phyloP scores from a whole-genome alignment of 1,140 invertebrate genomes.

The Dendrolimus kikuchii region DNA sequence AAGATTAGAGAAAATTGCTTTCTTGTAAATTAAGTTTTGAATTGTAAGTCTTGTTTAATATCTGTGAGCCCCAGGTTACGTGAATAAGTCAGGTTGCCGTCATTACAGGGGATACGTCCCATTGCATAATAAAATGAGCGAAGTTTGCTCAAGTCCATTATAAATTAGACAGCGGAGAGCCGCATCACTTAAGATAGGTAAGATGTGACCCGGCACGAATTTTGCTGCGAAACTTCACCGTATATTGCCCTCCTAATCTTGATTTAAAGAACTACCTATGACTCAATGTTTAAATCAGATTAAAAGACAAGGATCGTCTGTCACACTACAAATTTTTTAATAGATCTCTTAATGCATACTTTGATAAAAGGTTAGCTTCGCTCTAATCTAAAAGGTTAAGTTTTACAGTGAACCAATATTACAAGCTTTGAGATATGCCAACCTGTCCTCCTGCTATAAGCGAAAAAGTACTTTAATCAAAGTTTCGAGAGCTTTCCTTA shows the following conservation, averaged over 20 bases:
- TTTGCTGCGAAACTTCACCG: conserved; percentile 55
- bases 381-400: too few relatives aligned
- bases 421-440: conserved; percentile 4
- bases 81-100: conserved; percentile 53
- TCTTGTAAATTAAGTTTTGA: conserved; percentile 32
- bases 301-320: conserved; percentile 49
- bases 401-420: not conserved
- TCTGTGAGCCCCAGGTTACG: conserved; percentile 42
- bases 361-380: too few relatives aligned
- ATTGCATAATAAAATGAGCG: conserved; percentile 70
- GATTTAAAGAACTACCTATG: conserved; percentile 68
- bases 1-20: conserved; percentile 20
- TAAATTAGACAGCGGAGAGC: conserved; percentile 70
- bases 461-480: too few relatives aligned
- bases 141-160: conserved; percentile 71
- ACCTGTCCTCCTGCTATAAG: not conserved
- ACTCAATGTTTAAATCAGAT: conserved; percentile 58
- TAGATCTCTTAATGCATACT: too few relatives aligned
- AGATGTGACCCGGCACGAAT: conserved; percentile 67
- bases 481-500: not conserved
- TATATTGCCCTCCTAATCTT: conserved; percentile 62
- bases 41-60: conserved; percentile 46
- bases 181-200: conserved; percentile 71
- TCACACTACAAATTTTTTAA: conserved; percentile 36
- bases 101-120: conserved; percentile 66